Evolutionary conservation across 2,113 vertebrate species (phyloP).

Genomic region (Scalopus aquaticus): DNA sequence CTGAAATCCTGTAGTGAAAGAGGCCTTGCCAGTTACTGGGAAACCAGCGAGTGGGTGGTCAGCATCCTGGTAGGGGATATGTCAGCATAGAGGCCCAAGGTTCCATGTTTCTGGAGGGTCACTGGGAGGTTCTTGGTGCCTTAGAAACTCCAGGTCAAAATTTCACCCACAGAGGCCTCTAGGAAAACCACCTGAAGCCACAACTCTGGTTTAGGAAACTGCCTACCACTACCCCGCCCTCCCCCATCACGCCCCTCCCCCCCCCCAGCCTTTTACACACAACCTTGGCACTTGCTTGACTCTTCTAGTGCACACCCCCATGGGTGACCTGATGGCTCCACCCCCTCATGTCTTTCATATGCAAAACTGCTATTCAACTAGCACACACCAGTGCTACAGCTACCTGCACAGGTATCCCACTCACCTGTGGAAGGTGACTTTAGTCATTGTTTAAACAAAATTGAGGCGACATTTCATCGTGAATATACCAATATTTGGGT

Average conservation of each 20-base stretch:
- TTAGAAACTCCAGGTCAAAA: not conserved
- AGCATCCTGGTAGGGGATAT: not conserved
- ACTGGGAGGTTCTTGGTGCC: not conserved
- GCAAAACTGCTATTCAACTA: not conserved
- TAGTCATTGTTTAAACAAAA: not conserved
- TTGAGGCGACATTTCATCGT: not conserved
- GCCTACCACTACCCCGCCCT: no score
- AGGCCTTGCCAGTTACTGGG: not conserved
- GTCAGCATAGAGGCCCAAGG: fast-evolving
- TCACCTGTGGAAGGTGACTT: not conserved
- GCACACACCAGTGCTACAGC: not conserved
- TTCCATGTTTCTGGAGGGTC: fast-evolving
- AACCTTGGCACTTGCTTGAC: not conserved
- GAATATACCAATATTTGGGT: not conserved
- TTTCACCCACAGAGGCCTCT: not conserved
- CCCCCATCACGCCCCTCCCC: no score
- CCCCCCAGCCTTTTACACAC: no score
- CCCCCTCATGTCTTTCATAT: no score
- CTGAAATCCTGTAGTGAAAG: not conserved
- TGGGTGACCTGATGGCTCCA: not conserved
- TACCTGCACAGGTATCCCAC: no score
- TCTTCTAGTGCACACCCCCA: not conserved
- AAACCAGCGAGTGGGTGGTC: not conserved
- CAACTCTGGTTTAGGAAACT: no score
- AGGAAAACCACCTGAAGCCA: not conserved